Conservation (phyloP, 2,888 invertebrate species). For the Eumacrocentrus americanus region DNA sequence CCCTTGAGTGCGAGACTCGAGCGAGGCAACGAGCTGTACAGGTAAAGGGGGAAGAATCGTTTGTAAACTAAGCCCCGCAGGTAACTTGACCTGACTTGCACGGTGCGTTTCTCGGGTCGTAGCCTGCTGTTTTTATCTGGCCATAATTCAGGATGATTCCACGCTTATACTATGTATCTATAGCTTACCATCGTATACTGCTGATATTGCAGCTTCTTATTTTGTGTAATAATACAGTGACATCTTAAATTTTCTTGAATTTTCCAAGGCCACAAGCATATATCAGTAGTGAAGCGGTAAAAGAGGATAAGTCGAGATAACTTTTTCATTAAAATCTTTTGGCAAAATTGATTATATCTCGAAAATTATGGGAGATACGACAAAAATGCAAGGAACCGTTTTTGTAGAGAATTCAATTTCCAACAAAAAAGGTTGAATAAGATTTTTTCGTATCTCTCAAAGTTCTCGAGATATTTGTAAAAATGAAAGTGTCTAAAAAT, state of each 20-base stretch:
- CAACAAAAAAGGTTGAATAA: too few relatives aligned
- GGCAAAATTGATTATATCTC: too few relatives aligned
- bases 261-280: background rate
- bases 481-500: too few relatives aligned
- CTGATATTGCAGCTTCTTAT: background rate
- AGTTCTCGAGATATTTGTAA: too few relatives aligned
- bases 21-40: conserved; percentile 33
- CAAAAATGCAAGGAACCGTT: too few relatives aligned
- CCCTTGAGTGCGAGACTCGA: background rate
- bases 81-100: conserved; percentile 60
- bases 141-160: conserved; percentile 59
- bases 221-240: conserved; percentile 8
- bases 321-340: too few relatives aligned
- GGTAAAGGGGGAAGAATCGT: conserved; percentile 52
- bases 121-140: conserved; percentile 60
- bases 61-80: conserved; percentile 52
- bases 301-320: too few relatives aligned
- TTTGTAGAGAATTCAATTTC: too few relatives aligned
- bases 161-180: conserved; percentile 22
- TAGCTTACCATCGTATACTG: background rate
- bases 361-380: too few relatives aligned
- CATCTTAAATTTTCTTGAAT: background rate
- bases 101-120: conserved; percentile 45
- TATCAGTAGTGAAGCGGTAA: background rate
- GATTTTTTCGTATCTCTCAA: too few relatives aligned